phyloP scores from a whole-genome alignment of 2,797 vertebrate species.

The Toxotes lorentzi region DNA sequence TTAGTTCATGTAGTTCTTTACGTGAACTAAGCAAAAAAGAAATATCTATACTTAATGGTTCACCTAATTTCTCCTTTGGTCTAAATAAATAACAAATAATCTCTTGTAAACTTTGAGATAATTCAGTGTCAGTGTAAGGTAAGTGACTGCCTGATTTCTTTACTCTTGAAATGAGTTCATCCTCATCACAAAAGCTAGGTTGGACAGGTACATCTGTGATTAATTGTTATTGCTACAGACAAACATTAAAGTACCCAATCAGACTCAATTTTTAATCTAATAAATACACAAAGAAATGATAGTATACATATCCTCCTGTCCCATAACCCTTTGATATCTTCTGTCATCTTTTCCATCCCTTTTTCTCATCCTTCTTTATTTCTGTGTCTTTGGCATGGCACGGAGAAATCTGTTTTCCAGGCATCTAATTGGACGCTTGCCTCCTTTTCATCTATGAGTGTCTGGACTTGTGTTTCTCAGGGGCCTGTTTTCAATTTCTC shows the following conservation, averaged over 20 bases:
- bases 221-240: slow-evolving; percentile 30
- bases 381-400: slow-evolving; percentile 71
- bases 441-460: slow-evolving; percentile 82
- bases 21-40: background rate
- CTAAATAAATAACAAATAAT: background rate
- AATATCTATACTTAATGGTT: background rate
- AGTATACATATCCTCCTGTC: slow-evolving; percentile 43
- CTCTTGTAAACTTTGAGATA: slow-evolving; percentile 6
- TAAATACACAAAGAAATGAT: slow-evolving; percentile 52
- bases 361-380: slow-evolving; percentile 64
- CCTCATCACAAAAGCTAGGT: slow-evolving; percentile 12
- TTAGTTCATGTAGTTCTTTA: background rate
- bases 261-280: slow-evolving; percentile 43
- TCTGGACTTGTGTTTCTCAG: slow-evolving; percentile 81
- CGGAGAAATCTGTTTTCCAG: slow-evolving; percentile 83
- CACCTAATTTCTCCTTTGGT: slow-evolving; percentile 4
- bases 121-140: background rate
- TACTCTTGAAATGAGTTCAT: background rate
- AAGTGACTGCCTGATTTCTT: background rate
- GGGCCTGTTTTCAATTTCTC: slow-evolving; percentile 86
- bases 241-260: slow-evolving; percentile 32
- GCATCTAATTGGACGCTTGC: slow-evolving; percentile 82
- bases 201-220: slow-evolving; percentile 37
- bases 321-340: slow-evolving; percentile 64
- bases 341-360: slow-evolving; percentile 78